Evolutionary conservation across 2,888 invertebrate species (phyloP).

Genomic region (Drosophila mayaguana): DNA sequence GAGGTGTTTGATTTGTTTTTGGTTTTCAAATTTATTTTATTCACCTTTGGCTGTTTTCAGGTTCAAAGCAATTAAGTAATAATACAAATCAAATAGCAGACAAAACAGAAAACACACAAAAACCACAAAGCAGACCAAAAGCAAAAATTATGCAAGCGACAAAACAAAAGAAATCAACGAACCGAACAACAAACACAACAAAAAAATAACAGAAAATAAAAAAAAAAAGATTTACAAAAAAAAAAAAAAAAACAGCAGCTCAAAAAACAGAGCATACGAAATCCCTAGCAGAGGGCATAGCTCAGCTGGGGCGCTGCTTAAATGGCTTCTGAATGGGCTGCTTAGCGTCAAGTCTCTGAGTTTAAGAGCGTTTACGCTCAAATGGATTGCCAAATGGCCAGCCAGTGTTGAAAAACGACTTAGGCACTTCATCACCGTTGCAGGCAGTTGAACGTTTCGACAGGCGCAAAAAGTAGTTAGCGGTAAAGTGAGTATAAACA

Average conservation of each 20-base stretch:
- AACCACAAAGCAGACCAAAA: conserved; percentile 31
- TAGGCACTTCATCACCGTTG: neutral
- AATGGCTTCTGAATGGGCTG: conserved; percentile 30
- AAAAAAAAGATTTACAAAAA: neutral
- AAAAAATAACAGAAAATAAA: conserved; percentile 10
- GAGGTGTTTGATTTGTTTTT: conserved; percentile 26
- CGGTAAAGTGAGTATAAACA: neutral
- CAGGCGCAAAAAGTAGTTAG: neutral
- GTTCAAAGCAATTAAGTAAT: conserved; percentile 78
- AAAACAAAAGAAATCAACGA: conserved; percentile 55
- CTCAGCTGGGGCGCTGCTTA: conserved; percentile 16
- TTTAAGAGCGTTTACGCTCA: conserved; percentile 20
- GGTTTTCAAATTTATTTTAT: conserved; percentile 14
- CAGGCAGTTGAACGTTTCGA: neutral
- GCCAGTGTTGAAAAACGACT: conserved; percentile 13
- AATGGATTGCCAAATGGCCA: conserved; percentile 19
- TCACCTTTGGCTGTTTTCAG: conserved; percentile 57
- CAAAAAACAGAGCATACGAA: conserved; percentile 13
- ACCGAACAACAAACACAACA: conserved; percentile 33
- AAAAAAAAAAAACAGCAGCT: too few relatives aligned
- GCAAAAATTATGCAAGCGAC: conserved; percentile 66
- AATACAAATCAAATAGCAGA: conserved; percentile 69
- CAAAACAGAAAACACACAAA: conserved; percentile 39
- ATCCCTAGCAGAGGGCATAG: conserved; percentile 34
- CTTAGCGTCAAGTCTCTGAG: conserved; percentile 26